Evolutionary conservation across 2,113 vertebrate species (phyloP), one percentile per base, ranked within the genome.

Genomic region (Myotis lucifugus): DNA sequence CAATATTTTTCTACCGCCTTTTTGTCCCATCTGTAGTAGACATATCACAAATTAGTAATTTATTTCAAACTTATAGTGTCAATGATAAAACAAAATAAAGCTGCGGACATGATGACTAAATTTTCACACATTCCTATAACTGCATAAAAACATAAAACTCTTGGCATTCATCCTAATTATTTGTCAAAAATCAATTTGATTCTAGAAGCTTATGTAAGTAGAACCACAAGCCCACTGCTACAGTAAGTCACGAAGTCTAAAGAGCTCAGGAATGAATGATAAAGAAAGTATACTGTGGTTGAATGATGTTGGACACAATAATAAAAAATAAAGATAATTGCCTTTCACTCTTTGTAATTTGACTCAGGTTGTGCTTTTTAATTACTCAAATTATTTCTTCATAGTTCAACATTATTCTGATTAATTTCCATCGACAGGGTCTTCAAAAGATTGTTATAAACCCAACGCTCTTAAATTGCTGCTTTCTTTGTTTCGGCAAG

Each of bases 381-480:
- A 85, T 95, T 97, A 97, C n/a, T 85, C 87, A 88, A 95, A 97
- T 97, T 56, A 93, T 69, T 83, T 95, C 85, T 87, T 93, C 96
- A 91, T 96, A 0, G 0, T 14, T 91, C 70, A 64, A 73, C 42
- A 84, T 95, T 61, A 64, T 88, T 70, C 85, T 88, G 95, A 95
- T 74, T 94, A 96, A 84, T 90, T 94, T 77, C 73, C 81, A 90
- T 40, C 0, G 2, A 54, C 5, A 67, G 40, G 70, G 64, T 91
- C 67, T 84, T 10, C 5, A 95, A 82, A 29, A 18, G 37, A 88
- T 48, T 88, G 69, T 88, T 93, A 90, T 73, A 88, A 2, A 0
- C 29, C 74, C 46, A 54, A 78, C 70, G 86, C 87, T 97, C 50
- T 85, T 48, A 94, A 95, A 88, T 88, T 67, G 79, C 56, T 3